Evolutionary conservation across 2,797 vertebrate species (phyloP), one percentile per base, ranked within the genome.

Genomic region (Myotis pilosus): DNA sequence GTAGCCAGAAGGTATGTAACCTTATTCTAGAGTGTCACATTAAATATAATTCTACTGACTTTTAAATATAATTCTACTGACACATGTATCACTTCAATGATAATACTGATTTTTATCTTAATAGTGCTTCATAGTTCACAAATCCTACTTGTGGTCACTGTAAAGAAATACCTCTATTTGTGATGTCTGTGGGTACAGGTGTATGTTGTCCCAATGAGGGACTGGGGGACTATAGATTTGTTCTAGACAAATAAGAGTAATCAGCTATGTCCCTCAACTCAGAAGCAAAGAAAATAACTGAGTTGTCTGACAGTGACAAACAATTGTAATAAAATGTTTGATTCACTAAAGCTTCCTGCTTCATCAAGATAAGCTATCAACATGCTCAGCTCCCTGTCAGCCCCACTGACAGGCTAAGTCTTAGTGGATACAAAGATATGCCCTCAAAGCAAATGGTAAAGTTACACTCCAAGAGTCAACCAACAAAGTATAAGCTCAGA

Each of bases 231-330:
- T 3, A 0, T 16, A 72, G 22, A 0, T 60, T 75, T 44, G 2
- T 89, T 85, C 3, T 62, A 91, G 20, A 87, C 17, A 82, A 53
- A 36, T 23, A 93, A 76, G 25, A 95, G 33, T 71, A 51, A 82
- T 60, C 28, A 83, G n/a, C 8, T 33, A 23, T 84, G 15, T 72
- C 8, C 17, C 9, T 86, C 12, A 57, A 64, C 19, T 91, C 30
- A 79, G 55, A 81, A 91, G 12, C 11, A 72, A 88, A 81, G 51
- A 76, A 83, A 84, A 92, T 53, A 74, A 87, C 44, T 87, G 64
- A 76, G n/a, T 41, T 89, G 38, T 13, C 36, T 66, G 55, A 64
- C 33, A 13, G 15, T 64, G 69, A 88, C 44, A 78, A 64, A 74
- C 2, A 19, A 74, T 57, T 79, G 23, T 55, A 90, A 92, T 71